Conservation (phyloP, 2,113 vertebrate genomes). For the Coptodon bakossiorum region DNA sequence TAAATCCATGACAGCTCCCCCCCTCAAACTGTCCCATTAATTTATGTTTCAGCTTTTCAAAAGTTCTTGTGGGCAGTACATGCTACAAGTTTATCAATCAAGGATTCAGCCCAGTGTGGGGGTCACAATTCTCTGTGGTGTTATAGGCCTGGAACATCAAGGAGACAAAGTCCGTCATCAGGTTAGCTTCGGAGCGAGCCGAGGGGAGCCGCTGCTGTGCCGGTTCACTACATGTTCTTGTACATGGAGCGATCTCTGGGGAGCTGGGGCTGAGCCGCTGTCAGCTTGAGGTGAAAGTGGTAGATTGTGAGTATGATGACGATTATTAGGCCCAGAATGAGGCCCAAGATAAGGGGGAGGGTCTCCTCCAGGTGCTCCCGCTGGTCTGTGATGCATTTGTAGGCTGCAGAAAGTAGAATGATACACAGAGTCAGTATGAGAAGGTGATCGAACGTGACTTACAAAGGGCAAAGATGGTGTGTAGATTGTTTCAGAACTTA, state of each 20-base stretch:
- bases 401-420: slow-evolving; percentile 73
- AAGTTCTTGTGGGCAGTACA: slow-evolving; percentile 12
- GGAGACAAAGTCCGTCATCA: slow-evolving; percentile 13
- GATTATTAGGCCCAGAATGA: slow-evolving; percentile 87
- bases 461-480: not conserved
- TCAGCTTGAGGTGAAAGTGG: slow-evolving; percentile 95
- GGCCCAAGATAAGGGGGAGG: slow-evolving; percentile 87
- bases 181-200: slow-evolving; percentile 25
- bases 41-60: not conserved
- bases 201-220: not conserved
- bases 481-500: not conserved
- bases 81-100: slow-evolving; percentile 4
- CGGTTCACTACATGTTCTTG: slow-evolving; percentile 86
- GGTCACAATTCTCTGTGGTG: slow-evolving; percentile 2
- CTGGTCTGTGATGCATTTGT: slow-evolving; percentile 92
- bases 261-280: slow-evolving; percentile 82
- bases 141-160: slow-evolving; percentile 6
- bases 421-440: not conserved
- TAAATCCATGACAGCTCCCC: slow-evolving; percentile 10
- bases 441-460: not conserved
- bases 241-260: slow-evolving; percentile 93
- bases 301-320: slow-evolving; percentile 86
- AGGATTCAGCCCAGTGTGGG: not conserved
- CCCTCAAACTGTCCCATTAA: not conserved
- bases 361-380: slow-evolving; percentile 90